Evolutionary conservation across 35 echinoderm and acorn worm species (phyloP).

Genomic region (Acanthaster planci): DNA sequence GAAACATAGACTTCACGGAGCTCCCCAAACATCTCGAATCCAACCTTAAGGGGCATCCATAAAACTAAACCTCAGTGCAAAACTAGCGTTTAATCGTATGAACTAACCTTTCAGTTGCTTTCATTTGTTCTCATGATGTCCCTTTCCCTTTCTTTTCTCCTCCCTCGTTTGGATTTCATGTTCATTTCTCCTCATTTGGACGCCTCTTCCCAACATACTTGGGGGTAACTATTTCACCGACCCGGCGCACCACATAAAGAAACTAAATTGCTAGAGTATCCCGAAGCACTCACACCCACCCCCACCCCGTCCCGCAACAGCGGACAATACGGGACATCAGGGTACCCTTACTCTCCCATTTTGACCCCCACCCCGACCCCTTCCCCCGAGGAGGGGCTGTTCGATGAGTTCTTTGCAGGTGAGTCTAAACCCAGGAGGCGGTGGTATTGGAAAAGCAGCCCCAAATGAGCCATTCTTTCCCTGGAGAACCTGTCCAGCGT

Average conservation of each 20-base stretch:
- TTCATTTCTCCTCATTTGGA: background rate
- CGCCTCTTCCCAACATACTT: background rate
- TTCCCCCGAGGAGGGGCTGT: background rate
- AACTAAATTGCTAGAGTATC: background rate
- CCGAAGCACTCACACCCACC: background rate
- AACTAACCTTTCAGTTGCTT: background rate
- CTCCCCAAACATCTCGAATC: no score
- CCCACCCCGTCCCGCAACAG: background rate
- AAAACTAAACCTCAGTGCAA: no score
- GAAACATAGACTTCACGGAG: no score
- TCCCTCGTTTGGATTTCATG: background rate
- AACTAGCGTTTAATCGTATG: no score
- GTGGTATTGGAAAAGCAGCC: no score
- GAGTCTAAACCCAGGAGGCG: background rate
- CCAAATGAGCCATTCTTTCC: no score
- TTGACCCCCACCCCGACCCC: background rate
- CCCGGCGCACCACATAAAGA: background rate
- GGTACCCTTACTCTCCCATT: background rate
- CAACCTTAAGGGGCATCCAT: no score
- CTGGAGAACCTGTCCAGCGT: no score
- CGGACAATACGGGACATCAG: background rate
- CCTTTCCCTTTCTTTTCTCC: conserved; percentile 12
- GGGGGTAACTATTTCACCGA: background rate
- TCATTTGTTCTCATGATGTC: background rate
- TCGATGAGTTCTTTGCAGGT: background rate